phyloP scores from a whole-genome alignment of 2,888 invertebrate genomes.

The Pterostichus madidus region DNA sequence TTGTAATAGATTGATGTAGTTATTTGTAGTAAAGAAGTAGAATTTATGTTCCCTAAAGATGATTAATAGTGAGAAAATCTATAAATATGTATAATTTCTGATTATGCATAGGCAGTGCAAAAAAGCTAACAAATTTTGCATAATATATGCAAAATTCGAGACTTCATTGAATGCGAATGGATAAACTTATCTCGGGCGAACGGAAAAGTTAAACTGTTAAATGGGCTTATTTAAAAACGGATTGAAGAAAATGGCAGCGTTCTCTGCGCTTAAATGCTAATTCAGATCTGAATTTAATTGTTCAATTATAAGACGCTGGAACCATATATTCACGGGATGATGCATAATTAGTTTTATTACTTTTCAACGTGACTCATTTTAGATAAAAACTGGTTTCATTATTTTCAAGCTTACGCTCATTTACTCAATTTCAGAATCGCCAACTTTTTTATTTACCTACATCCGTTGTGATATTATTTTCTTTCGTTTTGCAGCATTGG shows the following conservation, averaged over 20 bases:
- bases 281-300: conserved; percentile 48
- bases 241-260: conserved; percentile 23
- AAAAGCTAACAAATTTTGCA: conserved; percentile 13
- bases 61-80: conserved; percentile 34
- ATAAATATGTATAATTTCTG: conserved; percentile 22
- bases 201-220: conserved; percentile 45
- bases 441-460: conserved; percentile 12
- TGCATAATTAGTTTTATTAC: conserved; percentile 21
- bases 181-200: conserved; percentile 28
- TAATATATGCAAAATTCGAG: conserved; percentile 33
- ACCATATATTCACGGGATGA: conserved; percentile 31
- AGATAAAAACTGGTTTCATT: conserved; percentile 24
- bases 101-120: conserved; percentile 14
- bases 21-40: not conserved
- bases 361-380: conserved; percentile 11
- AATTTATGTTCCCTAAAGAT: not conserved
- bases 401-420: not conserved
- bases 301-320: conserved; percentile 35
- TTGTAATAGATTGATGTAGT: not conserved
- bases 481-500: not conserved
- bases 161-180: conserved; percentile 38
- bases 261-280: conserved; percentile 15
- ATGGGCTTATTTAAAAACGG: conserved; percentile 49
- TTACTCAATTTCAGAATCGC: conserved; percentile 20
- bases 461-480: conserved; percentile 23